These are phyloP conservation scores for Trypoxylus dichotomus DNA, from an alignment of 1,140 invertebrate genomes.

Conservation along the genomic window DNA sequence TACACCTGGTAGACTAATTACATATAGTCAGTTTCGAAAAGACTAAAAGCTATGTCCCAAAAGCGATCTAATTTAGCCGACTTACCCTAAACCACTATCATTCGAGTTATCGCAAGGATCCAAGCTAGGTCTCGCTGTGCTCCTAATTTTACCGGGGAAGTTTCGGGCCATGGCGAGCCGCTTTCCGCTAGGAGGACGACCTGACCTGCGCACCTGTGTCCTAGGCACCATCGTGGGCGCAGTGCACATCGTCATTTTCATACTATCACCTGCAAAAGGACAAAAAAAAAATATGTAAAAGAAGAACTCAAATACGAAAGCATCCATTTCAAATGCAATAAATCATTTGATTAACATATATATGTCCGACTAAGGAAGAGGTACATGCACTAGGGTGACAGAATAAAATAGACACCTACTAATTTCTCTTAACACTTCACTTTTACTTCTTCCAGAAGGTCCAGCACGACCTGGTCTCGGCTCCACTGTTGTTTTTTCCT, in stretches of 20 bases:
- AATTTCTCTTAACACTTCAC: too few species aligned
- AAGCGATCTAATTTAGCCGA: neutral
- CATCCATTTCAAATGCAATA: too few species aligned
- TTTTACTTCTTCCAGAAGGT: too few species aligned
- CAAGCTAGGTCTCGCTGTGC: conserved; percentile 55
- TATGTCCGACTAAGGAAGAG: too few species aligned
- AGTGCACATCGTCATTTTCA: conserved; percentile 69
- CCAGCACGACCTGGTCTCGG: too few species aligned
- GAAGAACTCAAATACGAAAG: neutral
- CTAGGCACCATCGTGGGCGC: conserved; percentile 62
- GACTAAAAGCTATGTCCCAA: too few species aligned
- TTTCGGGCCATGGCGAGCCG: conserved; percentile 50
- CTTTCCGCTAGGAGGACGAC: conserved; percentile 57
- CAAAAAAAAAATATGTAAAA: neutral
- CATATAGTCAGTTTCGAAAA: too few species aligned
- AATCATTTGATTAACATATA: too few species aligned
- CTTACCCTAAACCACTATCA: conserved; percentile 78
- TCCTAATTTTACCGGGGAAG: conserved; percentile 57
- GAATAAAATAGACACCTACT: too few species aligned
- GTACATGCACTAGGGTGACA: too few species aligned
- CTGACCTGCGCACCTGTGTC: conserved; percentile 62
- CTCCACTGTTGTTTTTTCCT: too few species aligned
- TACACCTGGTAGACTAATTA: too few species aligned
- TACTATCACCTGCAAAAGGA: conserved; percentile 26
- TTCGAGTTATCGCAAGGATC: conserved; percentile 78